These are phyloP conservation scores for Eulemur rubriventer DNA, from an alignment of 2,797 vertebrate species.

Conservation along the genomic window DNA sequence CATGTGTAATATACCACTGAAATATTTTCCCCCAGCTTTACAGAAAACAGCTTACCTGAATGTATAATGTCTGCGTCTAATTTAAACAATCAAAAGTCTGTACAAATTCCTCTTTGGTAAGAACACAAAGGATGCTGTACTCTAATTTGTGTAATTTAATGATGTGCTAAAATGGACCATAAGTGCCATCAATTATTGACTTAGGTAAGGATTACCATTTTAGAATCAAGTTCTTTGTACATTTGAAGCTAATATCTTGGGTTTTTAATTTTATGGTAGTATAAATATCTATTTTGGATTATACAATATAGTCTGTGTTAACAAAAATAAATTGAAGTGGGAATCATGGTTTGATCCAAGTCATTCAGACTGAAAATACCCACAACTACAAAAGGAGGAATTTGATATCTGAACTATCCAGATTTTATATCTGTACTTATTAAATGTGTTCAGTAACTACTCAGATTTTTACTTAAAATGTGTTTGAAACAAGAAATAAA, in stretches of 20 bases:
- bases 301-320: background rate
- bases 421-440: background rate
- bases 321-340: background rate
- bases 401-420: background rate
- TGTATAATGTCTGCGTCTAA: background rate
- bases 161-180: background rate
- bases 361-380: background rate
- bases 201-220: background rate
- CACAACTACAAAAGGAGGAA: background rate
- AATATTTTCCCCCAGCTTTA: conserved; percentile 45
- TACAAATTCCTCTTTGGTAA: background rate
- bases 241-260: background rate
- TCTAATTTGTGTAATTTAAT: background rate
- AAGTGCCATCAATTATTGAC: background rate
- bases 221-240: background rate
- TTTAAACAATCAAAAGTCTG: background rate
- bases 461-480: background rate
- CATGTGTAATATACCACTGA: background rate
- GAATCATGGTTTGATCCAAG: background rate
- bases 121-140: background rate
- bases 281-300: background rate
- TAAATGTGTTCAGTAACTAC: background rate
- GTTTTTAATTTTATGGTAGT: background rate
- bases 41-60: background rate
- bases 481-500: background rate